A percentile compares a stretch with the other conserved stretches of the same genome.
Evolutionary conservation across 2,888 invertebrate species (phyloP).

Genomic region (Dasysyrphus albostriatus): DNA sequence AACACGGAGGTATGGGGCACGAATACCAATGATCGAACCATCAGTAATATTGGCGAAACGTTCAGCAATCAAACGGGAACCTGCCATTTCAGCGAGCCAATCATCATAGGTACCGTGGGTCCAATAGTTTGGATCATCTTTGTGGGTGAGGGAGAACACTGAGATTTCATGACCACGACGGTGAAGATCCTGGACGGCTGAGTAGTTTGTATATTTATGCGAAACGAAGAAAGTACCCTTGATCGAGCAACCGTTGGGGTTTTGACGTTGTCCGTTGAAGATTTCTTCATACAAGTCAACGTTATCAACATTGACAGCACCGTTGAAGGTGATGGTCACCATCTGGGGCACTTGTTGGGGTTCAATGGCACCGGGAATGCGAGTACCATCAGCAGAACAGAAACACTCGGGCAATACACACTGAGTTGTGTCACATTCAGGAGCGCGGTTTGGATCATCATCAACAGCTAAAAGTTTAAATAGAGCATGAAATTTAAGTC

Average conservation of each 20-base stretch:
- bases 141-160: constrained; percentile 96
- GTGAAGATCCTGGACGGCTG: constrained; percentile 94
- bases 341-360: constrained; percentile 95
- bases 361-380: constrained; percentile 93
- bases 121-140: constrained; percentile 97
- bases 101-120: constrained; percentile 93
- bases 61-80: constrained; percentile 93
- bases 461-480: constrained; percentile 88
- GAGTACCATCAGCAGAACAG: constrained; percentile 96
- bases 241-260: constrained; percentile 95
- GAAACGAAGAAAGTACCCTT: constrained; percentile 96
- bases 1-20: constrained; percentile 94
- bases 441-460: constrained; percentile 95
- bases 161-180: constrained; percentile 96
- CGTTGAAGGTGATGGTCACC: constrained; percentile 96
- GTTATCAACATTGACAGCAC: constrained; percentile 96
- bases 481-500: not conserved
- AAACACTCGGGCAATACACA: constrained; percentile 96
- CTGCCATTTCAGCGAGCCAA: constrained; percentile 98
- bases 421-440: constrained; percentile 95
- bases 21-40: constrained; percentile 94
- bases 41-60: constrained; percentile 96
- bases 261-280: constrained; percentile 92
- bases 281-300: constrained; percentile 96
- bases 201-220: constrained; percentile 96